phyloP scores from a whole-genome alignment of 2,113 vertebrate species.

The Amblyopsis rosae region DNA sequence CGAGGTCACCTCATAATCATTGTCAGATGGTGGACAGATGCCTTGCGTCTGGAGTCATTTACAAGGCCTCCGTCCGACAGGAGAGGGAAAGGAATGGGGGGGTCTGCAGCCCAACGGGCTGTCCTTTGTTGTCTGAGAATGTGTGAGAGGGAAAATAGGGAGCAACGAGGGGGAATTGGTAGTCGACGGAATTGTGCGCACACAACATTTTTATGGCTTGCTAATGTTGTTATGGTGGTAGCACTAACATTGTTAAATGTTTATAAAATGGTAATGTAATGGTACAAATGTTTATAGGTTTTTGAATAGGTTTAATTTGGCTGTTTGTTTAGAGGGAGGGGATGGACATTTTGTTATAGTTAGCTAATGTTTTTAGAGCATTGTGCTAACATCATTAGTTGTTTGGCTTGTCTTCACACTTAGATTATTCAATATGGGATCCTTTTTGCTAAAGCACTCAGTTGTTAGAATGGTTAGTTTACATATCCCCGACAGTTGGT shows the following conservation, averaged over 20 bases:
- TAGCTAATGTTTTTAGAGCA: neutral
- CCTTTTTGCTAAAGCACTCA: neutral
- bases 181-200: constrained; percentile 1
- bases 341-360: neutral
- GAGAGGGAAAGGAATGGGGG: neutral
- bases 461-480: constrained; percentile 7
- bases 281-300: neutral
- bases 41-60: constrained; percentile 68
- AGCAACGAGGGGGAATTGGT: constrained; percentile 37
- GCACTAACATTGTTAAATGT: neutral
- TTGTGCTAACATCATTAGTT: neutral
- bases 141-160: constrained; percentile 41
- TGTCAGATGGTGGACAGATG: constrained; percentile 71
- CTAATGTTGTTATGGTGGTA: constrained; percentile 16
- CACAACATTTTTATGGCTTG: constrained; percentile 11
- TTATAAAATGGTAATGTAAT: neutral
- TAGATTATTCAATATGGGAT: neutral
- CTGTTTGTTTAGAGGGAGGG: neutral
- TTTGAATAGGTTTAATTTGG: neutral
- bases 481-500: neutral
- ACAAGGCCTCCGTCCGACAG: constrained; percentile 52
- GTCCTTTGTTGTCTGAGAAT: constrained; percentile 69
- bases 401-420: neutral
- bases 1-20: constrained; percentile 59
- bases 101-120: constrained; percentile 18